These are phyloP conservation scores for Abrostola tripartita DNA, from an alignment of 2,888 invertebrate species.

Conservation along the genomic window DNA sequence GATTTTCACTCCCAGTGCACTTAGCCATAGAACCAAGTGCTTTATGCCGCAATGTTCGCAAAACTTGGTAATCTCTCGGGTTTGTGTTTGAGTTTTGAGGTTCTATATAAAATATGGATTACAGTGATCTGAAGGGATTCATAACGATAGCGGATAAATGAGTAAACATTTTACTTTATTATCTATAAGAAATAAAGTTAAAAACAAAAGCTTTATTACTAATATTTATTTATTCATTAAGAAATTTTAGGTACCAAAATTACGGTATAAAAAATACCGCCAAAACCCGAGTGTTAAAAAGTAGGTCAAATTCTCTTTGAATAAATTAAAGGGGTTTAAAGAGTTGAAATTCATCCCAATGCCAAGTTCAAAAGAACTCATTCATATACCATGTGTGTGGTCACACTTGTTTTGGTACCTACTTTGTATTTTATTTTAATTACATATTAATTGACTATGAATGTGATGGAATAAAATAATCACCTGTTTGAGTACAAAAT, in stretches of 20 bases:
- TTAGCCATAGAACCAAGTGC: no score
- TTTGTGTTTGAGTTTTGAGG: no score
- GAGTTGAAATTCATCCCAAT: conserved; percentile 2
- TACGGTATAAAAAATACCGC: conserved; percentile 5
- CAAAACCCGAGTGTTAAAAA: conserved; percentile 5
- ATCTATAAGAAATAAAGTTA: background rate
- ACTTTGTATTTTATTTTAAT: background rate
- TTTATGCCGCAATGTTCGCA: no score
- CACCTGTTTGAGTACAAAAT: no score
- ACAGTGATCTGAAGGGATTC: no score
- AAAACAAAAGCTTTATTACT: background rate
- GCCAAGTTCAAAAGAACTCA: conserved; percentile 4
- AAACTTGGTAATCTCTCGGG: no score
- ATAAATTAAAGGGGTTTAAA: conserved; percentile 5
- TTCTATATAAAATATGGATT: no score
- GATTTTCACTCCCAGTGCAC: no score
- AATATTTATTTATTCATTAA: conserved; percentile 1
- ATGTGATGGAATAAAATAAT: no score
- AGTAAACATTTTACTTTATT: background rate
- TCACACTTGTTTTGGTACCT: background rate
- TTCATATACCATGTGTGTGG: background rate
- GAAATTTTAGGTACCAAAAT: conserved; percentile 1
- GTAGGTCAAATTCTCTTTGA: conserved; percentile 5
- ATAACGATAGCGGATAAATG: no score
- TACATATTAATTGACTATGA: no score